These are phyloP conservation scores for Tricholauxania praeusta DNA, from an alignment of 2,888 invertebrate genomes.

Conservation along the genomic window DNA sequence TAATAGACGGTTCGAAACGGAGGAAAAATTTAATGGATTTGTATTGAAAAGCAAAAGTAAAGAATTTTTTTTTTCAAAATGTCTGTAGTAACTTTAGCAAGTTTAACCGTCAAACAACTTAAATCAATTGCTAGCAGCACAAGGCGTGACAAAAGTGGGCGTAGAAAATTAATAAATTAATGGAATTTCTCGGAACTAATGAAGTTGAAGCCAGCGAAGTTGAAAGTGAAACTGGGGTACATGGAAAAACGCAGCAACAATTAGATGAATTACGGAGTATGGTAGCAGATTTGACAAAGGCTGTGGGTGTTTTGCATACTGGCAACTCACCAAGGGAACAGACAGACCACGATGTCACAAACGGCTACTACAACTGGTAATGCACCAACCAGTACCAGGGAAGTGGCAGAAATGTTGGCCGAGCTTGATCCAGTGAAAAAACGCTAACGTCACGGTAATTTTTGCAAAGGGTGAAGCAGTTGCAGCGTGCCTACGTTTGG, in stretches of 20 bases:
- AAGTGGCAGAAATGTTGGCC: not conserved
- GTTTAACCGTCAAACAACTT: no score
- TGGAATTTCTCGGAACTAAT: not conserved
- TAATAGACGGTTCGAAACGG: no score
- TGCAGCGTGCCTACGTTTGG: constrained; percentile 23
- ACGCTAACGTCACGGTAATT: not conserved
- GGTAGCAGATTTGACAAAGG: not conserved
- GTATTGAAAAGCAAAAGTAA: no score
- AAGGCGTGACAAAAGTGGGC: not conserved
- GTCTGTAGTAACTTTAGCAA: no score
- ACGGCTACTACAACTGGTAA: not conserved
- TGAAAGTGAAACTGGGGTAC: not conserved
- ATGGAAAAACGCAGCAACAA: not conserved
- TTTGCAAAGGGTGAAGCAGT: constrained; percentile 3
- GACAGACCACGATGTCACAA: no score
- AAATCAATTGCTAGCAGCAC: no score
- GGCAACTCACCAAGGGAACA: no score
- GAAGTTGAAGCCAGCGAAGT: constrained; percentile 15
- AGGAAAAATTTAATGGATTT: no score
- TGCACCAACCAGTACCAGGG: not conserved
- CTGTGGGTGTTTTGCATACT: not conserved
- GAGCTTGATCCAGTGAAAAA: constrained; percentile 19
- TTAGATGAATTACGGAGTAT: not conserved
- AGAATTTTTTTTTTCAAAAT: no score
- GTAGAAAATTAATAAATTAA: not conserved